These are phyloP conservation scores for Schizopygopsis malacanthus DNA, from an alignment of 2,797 vertebrate genomes.

Conservation along the genomic window DNA sequence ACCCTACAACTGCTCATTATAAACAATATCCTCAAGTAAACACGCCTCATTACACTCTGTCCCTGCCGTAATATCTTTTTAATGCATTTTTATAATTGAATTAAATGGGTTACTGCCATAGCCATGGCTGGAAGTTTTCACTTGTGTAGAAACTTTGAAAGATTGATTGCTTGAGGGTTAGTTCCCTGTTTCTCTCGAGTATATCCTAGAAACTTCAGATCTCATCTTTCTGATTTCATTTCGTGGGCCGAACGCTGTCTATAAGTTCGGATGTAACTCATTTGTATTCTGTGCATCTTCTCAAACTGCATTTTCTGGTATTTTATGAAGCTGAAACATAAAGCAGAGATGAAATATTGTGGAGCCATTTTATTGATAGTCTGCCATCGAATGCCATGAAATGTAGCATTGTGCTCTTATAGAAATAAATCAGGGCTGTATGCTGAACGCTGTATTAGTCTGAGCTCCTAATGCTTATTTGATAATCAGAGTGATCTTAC, in stretches of 20 bases:
- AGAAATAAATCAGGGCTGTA: slow-evolving; percentile 41
- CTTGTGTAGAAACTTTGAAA: slow-evolving; percentile 64
- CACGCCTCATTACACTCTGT: slow-evolving; percentile 86
- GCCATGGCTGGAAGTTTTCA: slow-evolving; percentile 73
- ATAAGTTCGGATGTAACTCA: slow-evolving; percentile 56
- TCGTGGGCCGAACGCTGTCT: slow-evolving; percentile 47
- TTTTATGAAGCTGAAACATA: slow-evolving; percentile 38
- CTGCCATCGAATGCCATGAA: slow-evolving; percentile 32
- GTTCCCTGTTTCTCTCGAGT: slow-evolving; percentile 44
- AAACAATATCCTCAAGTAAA: slow-evolving; percentile 85
- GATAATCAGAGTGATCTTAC: slow-evolving; percentile 14
- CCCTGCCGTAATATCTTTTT: slow-evolving; percentile 85
- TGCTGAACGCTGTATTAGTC: slow-evolving; percentile 37
- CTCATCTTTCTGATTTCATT: slow-evolving; percentile 67
- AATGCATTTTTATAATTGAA: slow-evolving; percentile 89
- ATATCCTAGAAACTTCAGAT: slow-evolving; percentile 65
- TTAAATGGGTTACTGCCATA: slow-evolving; percentile 82
- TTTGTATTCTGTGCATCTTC: slow-evolving; percentile 61
- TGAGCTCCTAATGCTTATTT: slow-evolving; percentile 37
- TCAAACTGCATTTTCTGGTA: slow-evolving; percentile 20
- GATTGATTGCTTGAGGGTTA: slow-evolving; percentile 65
- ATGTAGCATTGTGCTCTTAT: slow-evolving; percentile 24
- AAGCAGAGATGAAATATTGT: slow-evolving; percentile 41
- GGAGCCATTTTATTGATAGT: slow-evolving; percentile 47
- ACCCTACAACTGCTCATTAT: slow-evolving; percentile 82